Percentiles rank a stretch among this genome's conserved stretches.
Evolutionary conservation across 2,113 vertebrate species (phyloP).

Genomic region (Poeciliopsis prolifica): DNA sequence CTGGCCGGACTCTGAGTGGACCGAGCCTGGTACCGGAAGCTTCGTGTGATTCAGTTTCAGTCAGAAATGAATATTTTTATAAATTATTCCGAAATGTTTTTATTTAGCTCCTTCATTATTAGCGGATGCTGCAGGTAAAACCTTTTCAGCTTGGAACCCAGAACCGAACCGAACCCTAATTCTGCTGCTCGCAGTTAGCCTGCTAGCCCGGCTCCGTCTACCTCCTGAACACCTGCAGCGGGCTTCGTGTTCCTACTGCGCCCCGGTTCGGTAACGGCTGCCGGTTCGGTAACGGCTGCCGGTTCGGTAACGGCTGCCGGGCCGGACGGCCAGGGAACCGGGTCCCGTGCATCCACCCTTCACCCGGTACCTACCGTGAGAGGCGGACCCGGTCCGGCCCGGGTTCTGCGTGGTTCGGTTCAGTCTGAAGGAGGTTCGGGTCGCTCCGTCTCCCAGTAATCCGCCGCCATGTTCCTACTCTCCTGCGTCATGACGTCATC

Average conservation of each 20-base stretch:
- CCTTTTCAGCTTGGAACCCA: neutral
- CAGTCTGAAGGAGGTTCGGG: slow-evolving; percentile 38
- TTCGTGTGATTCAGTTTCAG: no score
- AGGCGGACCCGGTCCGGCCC: slow-evolving; percentile 39
- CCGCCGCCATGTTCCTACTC: slow-evolving; percentile 70
- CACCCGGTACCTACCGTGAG: slow-evolving; percentile 47
- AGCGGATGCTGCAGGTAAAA: neutral
- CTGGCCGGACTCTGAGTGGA: no score
- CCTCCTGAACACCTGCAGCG: neutral
- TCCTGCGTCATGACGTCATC: slow-evolving; percentile 39
- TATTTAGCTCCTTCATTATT: no score
- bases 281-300: neutral
- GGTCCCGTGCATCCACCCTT: neutral
- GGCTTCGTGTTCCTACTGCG: slow-evolving; percentile 60
- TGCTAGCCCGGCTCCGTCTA: neutral
- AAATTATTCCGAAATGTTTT: no score
- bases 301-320: neutral
- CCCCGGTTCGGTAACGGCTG: neutral
- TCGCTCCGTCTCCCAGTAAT: slow-evolving; percentile 67
- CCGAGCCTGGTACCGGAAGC: no score
- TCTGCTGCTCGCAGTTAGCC: neutral
- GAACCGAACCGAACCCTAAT: neutral
- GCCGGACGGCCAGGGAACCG: neutral
- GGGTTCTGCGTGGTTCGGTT: slow-evolving; percentile 45
- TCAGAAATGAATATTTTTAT: no score